A percentile compares a stretch with the other conserved stretches of the same genome.
These are phyloP conservation scores for Coptodon bakossiorum DNA, from an alignment of 2,113 vertebrate genomes.

Conservation along the genomic window DNA sequence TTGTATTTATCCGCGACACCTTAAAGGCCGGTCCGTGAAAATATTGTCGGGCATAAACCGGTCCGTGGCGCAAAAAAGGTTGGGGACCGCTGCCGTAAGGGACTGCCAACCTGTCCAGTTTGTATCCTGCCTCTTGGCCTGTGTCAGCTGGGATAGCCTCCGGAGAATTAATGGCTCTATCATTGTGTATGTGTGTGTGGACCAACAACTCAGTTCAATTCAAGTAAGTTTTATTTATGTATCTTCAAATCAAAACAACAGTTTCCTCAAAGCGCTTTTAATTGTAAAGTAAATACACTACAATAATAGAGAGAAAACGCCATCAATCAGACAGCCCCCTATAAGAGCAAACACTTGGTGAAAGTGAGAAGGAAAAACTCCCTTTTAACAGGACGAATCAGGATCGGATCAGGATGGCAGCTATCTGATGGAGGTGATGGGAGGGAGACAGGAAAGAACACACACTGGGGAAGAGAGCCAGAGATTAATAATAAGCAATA, in stretches of 20 bases:
- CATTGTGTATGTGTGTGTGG: background rate
- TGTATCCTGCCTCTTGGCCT: fast-evolving
- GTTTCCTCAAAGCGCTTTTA: background rate
- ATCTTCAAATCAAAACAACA: background rate
- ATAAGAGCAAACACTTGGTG: background rate
- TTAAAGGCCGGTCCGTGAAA: too few relatives aligned
- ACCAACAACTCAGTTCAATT: background rate
- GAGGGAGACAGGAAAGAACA: background rate
- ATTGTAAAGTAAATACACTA: background rate
- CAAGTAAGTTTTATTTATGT: background rate
- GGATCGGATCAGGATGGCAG: fast-evolving
- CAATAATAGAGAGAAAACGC: background rate
- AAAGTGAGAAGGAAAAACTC: background rate
- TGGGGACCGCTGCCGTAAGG: background rate
- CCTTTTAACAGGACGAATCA: background rate
- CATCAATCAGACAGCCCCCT: background rate
- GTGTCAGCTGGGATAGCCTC: background rate
- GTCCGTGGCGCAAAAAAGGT: too few relatives aligned
- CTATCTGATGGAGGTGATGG: background rate
- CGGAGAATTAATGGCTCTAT: background rate
- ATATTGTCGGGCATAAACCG: too few relatives aligned
- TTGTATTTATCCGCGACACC: too few relatives aligned
- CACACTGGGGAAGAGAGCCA: background rate
- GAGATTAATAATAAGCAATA: background rate
- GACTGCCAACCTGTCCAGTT: background rate